These are phyloP conservation scores for Lota lota DNA, from an alignment of 2,113 vertebrate species.

Conservation along the genomic window DNA sequence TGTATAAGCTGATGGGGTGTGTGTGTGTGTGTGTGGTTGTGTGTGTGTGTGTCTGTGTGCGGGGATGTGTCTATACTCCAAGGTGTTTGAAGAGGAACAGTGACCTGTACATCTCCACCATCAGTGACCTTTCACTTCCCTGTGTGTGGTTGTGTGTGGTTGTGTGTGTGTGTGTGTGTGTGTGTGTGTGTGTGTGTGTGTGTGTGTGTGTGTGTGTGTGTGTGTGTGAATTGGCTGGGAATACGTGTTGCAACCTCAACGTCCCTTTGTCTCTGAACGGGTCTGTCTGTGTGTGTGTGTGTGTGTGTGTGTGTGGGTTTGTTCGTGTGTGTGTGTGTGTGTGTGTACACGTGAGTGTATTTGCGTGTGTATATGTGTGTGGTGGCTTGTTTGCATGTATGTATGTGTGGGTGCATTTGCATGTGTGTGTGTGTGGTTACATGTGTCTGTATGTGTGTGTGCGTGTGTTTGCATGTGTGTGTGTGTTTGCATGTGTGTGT, in stretches of 20 bases:
- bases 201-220: not conserved
- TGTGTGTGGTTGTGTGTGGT: conserved; percentile 8
- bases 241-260: conserved; percentile 6
- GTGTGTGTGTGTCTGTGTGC: conserved; percentile 1
- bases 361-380: conserved; percentile 3
- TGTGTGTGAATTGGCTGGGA: conserved; percentile 2
- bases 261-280: conserved; percentile 9
- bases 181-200: conserved; percentile 8
- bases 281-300: conserved; percentile 8
- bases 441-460: conserved; percentile 10
- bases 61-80: not conserved
- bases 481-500: conserved; percentile 6
- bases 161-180: conserved; percentile 3
- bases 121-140: not conserved
- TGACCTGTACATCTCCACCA: conserved; percentile 2
- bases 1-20: conserved; percentile 18
- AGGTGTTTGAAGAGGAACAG: not conserved
- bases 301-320: conserved; percentile 3
- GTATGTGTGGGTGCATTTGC: not conserved
- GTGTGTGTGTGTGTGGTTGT: not conserved
- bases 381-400: not conserved
- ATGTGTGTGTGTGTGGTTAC: conserved; percentile 7
- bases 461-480: conserved; percentile 20
- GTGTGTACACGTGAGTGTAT: not conserved
- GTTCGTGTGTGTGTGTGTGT: not conserved